Evolutionary conservation across 2,888 invertebrate genomes (phyloP), one percentile per base, ranked within the genome.

Genomic region (Nymphalis polychloros): DNA sequence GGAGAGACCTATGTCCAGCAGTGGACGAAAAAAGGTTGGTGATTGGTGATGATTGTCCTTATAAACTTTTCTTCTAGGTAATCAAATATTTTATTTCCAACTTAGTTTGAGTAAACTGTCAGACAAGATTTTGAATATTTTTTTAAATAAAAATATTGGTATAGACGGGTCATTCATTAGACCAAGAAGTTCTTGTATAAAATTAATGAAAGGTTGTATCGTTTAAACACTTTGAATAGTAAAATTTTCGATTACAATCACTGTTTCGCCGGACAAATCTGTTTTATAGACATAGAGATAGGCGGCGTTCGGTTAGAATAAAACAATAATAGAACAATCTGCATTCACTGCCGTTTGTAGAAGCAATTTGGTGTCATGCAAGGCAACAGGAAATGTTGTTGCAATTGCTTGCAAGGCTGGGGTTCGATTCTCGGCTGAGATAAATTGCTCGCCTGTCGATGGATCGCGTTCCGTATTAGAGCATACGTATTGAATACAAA

Each of bases 401-500:
- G 82, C 84, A 84, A 84, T 86, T 82, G 84, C 81, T 81, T 81
- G 76, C 79, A 78, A 79, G 84, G 85, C 84, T 84, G 81, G 82
- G 82, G 83, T 85, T 87, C 84, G 87, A 87, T 87, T 84, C 86
- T 78, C 77, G 75, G 75, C 75, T 71, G 79, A 88, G 86, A 89
- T 91, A 89, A 89, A 89, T 89, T 84, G 84, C 76, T 72, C 69
- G 67, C 82, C 83, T 84, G 87, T 87, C 88, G 82, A 87, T 89
- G 84, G 81, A 85, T 83, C 79, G 84, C 80, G 77, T 80, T 79
- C 86, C 86, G 85, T 91, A 89, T 92, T 89, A 87, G 87, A 85
- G 79, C 78, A 78, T 82, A 84, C 82, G 84, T 84, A 84, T 88
- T 88, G 92, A 87, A 92, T 91, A 89, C 89, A 87, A 91, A 90